phyloP scores from a whole-genome alignment of 2,113 vertebrate species.

The Pavo muticus region DNA sequence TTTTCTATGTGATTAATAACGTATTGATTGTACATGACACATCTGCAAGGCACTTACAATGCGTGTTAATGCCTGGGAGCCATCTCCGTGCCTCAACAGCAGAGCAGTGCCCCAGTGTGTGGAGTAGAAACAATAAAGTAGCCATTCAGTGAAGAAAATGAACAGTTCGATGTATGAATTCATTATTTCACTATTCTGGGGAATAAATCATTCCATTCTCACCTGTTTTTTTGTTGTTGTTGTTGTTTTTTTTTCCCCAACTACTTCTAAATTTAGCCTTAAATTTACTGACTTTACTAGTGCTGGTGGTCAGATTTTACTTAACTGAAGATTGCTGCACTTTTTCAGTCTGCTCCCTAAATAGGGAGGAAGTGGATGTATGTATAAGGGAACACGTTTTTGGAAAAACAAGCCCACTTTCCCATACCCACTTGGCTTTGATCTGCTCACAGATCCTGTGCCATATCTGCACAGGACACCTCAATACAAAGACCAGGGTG shows the following conservation, averaged over 20 bases:
- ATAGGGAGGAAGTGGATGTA: not conserved
- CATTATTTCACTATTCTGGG: not conserved
- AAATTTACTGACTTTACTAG: not conserved
- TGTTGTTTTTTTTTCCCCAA: not conserved
- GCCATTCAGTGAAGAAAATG: not conserved
- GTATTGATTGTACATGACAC: not conserved
- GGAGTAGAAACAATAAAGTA: not conserved
- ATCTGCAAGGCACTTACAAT: not conserved
- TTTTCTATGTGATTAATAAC: conserved; percentile 29
- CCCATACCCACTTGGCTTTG: not conserved
- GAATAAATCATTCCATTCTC: not conserved
- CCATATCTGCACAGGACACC: not conserved
- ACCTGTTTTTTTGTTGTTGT: not conserved
- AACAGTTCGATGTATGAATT: not conserved
- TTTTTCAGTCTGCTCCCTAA: not conserved
- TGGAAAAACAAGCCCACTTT: not conserved
- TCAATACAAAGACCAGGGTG: not conserved
- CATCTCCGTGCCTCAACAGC: not conserved
- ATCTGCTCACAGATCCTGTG: not conserved
- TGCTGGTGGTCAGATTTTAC: not conserved
- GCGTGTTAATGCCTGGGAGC: not conserved
- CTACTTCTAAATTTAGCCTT: not conserved
- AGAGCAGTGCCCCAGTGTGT: not conserved
- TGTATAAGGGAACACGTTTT: not conserved
- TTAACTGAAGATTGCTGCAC: not conserved